Evolutionary conservation across 2,797 vertebrate genomes (phyloP).

Genomic region (Esox lucius): DNA sequence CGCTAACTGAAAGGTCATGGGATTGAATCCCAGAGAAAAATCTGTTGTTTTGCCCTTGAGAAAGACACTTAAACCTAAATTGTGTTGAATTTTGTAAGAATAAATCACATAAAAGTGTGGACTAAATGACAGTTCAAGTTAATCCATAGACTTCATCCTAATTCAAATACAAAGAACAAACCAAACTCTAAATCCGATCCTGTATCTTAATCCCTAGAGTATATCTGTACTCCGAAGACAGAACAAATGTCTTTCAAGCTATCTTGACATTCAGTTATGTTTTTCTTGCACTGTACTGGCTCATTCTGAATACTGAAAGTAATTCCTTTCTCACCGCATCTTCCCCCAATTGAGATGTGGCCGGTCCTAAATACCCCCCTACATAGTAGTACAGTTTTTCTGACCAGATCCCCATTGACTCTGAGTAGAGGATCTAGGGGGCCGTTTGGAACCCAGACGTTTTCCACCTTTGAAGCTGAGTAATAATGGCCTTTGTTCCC

Average conservation of each 20-base stretch:
- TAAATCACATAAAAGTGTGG: too few species aligned
- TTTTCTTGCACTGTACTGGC: constrained; percentile 45
- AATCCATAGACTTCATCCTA: neutral
- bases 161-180: neutral
- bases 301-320: constrained; percentile 37
- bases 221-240: neutral
- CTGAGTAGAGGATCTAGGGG: neutral
- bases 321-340: constrained; percentile 31
- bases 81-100: too few species aligned
- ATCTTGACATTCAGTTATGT: neutral
- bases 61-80: too few species aligned
- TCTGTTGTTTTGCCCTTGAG: too few species aligned
- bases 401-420: neutral
- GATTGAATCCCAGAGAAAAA: neutral
- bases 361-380: neutral
- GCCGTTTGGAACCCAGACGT: constrained; percentile 24
- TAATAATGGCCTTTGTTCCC: constrained; percentile 59
- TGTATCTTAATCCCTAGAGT: neutral
- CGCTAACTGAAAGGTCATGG: neutral
- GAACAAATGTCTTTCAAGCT: neutral
- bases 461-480: constrained; percentile 52
- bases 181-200: constrained; percentile 31
- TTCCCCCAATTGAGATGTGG: constrained; percentile 3
- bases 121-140: neutral
- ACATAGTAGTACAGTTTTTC: constrained; percentile 30